phyloP scores from a whole-genome alignment of 2,888 invertebrate genomes.

The Hypomecis atomaria region DNA sequence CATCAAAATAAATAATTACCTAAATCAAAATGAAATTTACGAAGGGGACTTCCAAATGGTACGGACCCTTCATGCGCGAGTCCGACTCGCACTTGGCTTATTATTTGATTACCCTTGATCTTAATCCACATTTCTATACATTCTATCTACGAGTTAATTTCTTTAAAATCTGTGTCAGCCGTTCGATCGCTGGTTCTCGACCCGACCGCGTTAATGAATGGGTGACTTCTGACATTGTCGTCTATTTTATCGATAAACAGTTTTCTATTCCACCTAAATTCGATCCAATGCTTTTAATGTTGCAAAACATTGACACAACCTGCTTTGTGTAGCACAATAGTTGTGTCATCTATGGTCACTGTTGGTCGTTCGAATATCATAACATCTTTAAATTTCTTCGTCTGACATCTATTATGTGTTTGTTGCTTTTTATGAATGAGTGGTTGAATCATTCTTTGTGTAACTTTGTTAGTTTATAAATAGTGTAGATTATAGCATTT shows the following conservation, averaged over 20 bases:
- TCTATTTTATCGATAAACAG: conserved; percentile 54
- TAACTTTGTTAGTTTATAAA: too few species aligned
- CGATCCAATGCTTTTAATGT: conserved; percentile 49
- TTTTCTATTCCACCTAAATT: conserved; percentile 62
- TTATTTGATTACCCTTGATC: too few species aligned
- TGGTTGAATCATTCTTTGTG: background rate
- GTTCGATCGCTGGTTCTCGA: conserved; percentile 15
- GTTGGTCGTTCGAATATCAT: conserved; percentile 32
- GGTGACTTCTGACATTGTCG: conserved; percentile 78
- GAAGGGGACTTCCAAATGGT: too few species aligned
- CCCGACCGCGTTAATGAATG: conserved; percentile 55
- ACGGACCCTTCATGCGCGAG: too few species aligned
- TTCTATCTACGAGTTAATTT: background rate
- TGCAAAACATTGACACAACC: conserved; percentile 48
- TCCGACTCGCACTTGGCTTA: too few species aligned
- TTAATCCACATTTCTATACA: too few species aligned
- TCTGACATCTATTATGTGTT: background rate
- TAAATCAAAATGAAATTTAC: too few species aligned
- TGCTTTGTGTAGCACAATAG: conserved; percentile 41
- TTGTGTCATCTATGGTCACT: conserved; percentile 41
- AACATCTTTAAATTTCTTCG: background rate
- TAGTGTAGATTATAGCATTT: too few species aligned
- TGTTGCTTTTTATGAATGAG: background rate
- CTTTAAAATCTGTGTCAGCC: background rate
- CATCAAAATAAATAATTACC: too few species aligned